Conservation (phyloP, 2,888 invertebrate species). For the Ormyrus labotus region DNA sequence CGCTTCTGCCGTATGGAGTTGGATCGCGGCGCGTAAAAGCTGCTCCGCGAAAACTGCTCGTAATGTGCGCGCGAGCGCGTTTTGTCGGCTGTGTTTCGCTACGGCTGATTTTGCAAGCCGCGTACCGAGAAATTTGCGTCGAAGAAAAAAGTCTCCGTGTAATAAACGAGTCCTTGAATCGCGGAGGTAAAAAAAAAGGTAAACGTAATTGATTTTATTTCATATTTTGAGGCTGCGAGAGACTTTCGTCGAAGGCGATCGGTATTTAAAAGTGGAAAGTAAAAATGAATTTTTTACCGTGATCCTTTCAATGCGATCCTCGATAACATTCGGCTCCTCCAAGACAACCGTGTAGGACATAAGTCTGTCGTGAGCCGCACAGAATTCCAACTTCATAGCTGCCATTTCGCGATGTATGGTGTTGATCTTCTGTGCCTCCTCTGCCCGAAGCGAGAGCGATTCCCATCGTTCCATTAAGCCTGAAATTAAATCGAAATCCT, state of each 20-base stretch:
- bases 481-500: slow-evolving; percentile 60
- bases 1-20: neutral
- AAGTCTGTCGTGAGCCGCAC: slow-evolving; percentile 70
- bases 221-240: too few relatives aligned
- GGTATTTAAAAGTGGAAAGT: neutral
- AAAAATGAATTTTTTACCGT: slow-evolving; percentile 68
- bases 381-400: slow-evolving; percentile 70
- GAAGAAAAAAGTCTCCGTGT: too few relatives aligned
- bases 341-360: slow-evolving; percentile 68
- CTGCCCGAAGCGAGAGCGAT: slow-evolving; percentile 73
- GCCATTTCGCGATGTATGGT: slow-evolving; percentile 73
- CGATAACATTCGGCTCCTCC: slow-evolving; percentile 73
- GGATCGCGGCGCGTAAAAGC: neutral
- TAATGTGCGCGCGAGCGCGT: too few relatives aligned
- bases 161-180: too few relatives aligned
- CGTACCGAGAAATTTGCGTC: too few relatives aligned
- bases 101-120: too few relatives aligned
- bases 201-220: too few relatives aligned
- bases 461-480: slow-evolving; percentile 76
- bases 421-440: slow-evolving; percentile 73
- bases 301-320: slow-evolving; percentile 74
- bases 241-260: too few relatives aligned
- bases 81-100: too few relatives aligned
- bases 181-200: too few relatives aligned
- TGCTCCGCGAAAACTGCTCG: too few relatives aligned